Conservation (phyloP, 2,797 vertebrate species). For the Loris lydekkerianus region DNA sequence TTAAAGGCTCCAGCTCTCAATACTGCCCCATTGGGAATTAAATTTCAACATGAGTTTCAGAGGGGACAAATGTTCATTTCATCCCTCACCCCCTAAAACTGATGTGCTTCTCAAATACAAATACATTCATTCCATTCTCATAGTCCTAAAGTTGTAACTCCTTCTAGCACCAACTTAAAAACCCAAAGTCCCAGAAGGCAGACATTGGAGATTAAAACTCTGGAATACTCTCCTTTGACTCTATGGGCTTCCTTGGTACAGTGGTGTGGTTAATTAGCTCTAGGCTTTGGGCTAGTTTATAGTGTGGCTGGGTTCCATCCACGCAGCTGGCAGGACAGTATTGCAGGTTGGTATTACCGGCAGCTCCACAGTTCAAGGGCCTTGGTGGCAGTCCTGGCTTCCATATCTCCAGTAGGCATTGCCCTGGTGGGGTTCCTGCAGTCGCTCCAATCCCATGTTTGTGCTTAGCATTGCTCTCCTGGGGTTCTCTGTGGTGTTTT, state of each 20-base stretch:
- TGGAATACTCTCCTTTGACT: neutral
- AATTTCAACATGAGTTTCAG: neutral
- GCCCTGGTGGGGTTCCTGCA: neutral
- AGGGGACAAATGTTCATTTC: neutral
- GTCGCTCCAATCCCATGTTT: neutral
- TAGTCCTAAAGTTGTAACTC: neutral
- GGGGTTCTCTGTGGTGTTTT: neutral
- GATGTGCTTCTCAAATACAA: neutral
- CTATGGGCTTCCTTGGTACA: neutral
- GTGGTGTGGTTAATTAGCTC: rapidly evolving
- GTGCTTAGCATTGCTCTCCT: neutral
- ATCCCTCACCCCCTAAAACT: neutral
- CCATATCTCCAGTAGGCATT: neutral
- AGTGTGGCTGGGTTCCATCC: neutral
- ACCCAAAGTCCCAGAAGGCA: neutral
- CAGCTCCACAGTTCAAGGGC: neutral
- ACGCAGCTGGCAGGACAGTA: neutral
- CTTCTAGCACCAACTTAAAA: neutral
- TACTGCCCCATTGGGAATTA: neutral
- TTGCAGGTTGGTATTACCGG: neutral
- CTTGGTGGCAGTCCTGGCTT: neutral
- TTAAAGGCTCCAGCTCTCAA: neutral
- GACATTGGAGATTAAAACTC: neutral
- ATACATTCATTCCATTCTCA: neutral
- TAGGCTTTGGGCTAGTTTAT: too few species aligned